Evolutionary conservation across 2,113 vertebrate genomes (phyloP), one percentile per base, ranked within the genome.

Genomic region (Hymenochirus boettgeri): DNA sequence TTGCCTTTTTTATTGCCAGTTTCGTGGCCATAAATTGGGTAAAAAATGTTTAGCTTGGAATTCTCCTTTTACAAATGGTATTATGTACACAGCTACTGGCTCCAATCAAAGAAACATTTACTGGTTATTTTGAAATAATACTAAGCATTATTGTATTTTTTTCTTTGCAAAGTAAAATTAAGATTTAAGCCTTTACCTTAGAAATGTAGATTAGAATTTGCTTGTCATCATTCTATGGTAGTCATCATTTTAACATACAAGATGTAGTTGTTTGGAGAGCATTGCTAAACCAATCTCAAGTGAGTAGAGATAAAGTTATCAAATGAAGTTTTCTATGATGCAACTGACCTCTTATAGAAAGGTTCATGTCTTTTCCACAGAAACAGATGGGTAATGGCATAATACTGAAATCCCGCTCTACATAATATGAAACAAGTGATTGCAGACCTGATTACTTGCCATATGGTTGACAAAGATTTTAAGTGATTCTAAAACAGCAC

Each of bases 341-440:
- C 83, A 85, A 80, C 82, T 92, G 90, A 94, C 92, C 90, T 92
- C 87, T 89, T 85, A 82, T 86, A 81, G 86, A 85, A 71, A 87
- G 87, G 88, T 89, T 91, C 88, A 89, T 90, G 89, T 89, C 85
- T 91, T 90, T 91, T 87, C 89, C 86, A 83, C 75, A 85, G 88
- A 95, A 95, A 95, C 96, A 98, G 94, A 98, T 99, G 96, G 95
- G 92, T 99, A 98, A 98, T 96, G 91, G 94, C 93, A 93, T 91
- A 92, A 92, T 91, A 89, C 92, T 83, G 91, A 93, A 94, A 95
- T 94, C 92, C 91, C 88, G 89, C 90, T 92, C 93, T 92, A 93
- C 90, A 92, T 95, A 95, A 95, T 94, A 95, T 90, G 91, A 90
- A 93, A 90, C 90, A 85, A 90, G 91, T 97, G 93, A 97, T 95